phyloP scores from a whole-genome alignment of 2,113 vertebrate genomes.

The Piprites chloris region DNA sequence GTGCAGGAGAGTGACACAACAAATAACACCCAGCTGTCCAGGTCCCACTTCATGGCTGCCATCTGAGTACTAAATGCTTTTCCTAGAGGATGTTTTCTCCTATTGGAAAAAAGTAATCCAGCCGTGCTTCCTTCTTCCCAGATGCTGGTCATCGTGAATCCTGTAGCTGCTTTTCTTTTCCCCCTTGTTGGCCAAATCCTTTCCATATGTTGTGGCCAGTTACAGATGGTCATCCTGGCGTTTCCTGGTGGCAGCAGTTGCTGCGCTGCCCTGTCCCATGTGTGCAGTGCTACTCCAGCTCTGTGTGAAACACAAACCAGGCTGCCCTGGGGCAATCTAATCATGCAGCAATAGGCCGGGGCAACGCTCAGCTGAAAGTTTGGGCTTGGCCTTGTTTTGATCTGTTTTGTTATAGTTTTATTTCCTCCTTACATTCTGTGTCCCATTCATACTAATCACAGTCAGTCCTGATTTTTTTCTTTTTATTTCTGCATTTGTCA shows the following conservation, averaged over 20 bases:
- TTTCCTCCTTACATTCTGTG: conserved; percentile 76
- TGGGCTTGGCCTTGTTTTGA: conserved; percentile 73
- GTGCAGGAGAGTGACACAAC: background rate
- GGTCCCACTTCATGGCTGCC: background rate
- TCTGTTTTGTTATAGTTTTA: conserved; percentile 79
- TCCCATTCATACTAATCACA: conserved; percentile 84
- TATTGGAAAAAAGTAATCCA: background rate
- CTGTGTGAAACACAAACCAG: background rate
- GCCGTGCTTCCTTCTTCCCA: background rate
- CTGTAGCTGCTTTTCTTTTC: conserved; percentile 17
- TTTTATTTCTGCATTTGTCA: conserved; percentile 88
- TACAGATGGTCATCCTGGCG: conserved; percentile 46
- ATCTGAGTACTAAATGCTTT: background rate
- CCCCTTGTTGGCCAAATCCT: conserved; percentile 36
- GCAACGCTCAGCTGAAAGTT: conserved; percentile 71
- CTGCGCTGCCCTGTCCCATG: background rate
- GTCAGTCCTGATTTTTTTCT: conserved; percentile 78
- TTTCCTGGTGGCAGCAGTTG: conserved; percentile 35
- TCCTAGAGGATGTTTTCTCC: conserved; percentile 4
- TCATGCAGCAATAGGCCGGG: conserved; percentile 44
- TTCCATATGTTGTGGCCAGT: conserved; percentile 41
- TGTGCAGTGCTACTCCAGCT: background rate
- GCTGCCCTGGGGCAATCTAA: conserved; percentile 57
- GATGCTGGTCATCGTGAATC: background rate
- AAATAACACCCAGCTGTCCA: background rate